Evolutionary conservation across 2,113 vertebrate genomes (phyloP), one percentile per base, ranked within the genome.

Genomic region (Rhinichthys klamathensis): DNA sequence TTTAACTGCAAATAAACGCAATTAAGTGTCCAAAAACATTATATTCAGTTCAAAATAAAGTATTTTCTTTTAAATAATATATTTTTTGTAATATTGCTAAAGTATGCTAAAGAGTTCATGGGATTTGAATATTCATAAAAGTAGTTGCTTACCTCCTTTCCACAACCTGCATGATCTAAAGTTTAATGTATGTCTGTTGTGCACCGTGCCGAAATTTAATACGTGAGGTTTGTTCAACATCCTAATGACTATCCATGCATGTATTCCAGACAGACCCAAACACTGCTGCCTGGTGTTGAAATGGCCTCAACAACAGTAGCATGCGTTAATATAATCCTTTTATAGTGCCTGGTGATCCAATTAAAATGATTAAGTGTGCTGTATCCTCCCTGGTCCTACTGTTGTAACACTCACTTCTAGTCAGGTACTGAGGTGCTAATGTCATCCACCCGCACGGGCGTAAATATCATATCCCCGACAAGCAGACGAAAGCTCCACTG

Each of bases 321-420:
- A 21, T 63, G 16, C 41, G 10, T 54, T 49, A 69, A 67, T 81
- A 32, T 81, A 81, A 81, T 69, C 61, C 27, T n/a, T 69, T 69
- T 32, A 51, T 81, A 69, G 27, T 51, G 63, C 61, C 63, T 51
- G 25, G 25, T 67, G 80, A 54, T 81, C 63, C 80, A 81, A 81
- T 81, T 81, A 81, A 81, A 81, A 81, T 81, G 61, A 81, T 81
- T 69, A 69, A 81, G 25, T 46, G 27, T 51, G 61, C 44, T 51
- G 1, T 23, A 32, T 81, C 60, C 60, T 49, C 38, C 13, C n/a
- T 80, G 25, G 44, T 81, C 18, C 16, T 51, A 69, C 80, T 35
- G 44, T 69, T 32, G 61, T 46, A n/a, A 69, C 61, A 51, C 61
- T 81, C 41, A n/a, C 79, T 69, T 81, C 27, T 30, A 67, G 58